A percentile compares a stretch with the other conserved stretches of the same genome.
These are phyloP conservation scores for Trididemnum miniatum DNA, from an alignment of 23 tunicate species.

Conservation along the genomic window DNA sequence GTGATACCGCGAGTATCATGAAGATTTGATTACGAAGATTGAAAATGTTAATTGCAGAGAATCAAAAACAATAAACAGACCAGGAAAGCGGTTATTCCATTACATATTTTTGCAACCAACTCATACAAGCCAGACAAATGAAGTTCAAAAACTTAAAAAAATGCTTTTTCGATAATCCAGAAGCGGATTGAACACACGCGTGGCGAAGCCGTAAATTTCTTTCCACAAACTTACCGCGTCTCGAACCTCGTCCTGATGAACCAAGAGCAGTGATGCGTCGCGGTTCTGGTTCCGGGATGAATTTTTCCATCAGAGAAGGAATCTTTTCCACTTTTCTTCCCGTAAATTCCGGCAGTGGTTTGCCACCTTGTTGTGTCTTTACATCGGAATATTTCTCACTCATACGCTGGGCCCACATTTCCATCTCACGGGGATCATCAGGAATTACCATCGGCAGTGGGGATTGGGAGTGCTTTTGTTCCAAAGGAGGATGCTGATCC, in stretches of 20 bases:
- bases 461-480: slow-evolving; percentile 23
- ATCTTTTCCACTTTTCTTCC: slow-evolving; percentile 14
- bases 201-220: too few relatives aligned
- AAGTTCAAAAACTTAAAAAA: too few relatives aligned
- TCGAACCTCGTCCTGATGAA: neutral
- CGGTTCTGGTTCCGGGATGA: slow-evolving; percentile 22
- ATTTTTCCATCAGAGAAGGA: slow-evolving; percentile 37
- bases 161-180: too few relatives aligned
- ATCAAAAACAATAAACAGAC: too few relatives aligned
- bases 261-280: slow-evolving; percentile 16
- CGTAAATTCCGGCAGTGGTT: neutral
- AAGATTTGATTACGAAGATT: too few relatives aligned
- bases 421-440: slow-evolving; percentile 62
- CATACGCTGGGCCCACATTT: slow-evolving; percentile 71
- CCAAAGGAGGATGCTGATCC: slow-evolving; percentile 9
- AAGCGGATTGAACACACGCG: too few relatives aligned
- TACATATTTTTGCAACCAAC: too few relatives aligned
- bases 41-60: too few relatives aligned
- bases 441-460: slow-evolving; percentile 63
- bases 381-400: slow-evolving; percentile 43
- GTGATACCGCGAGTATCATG: too few relatives aligned
- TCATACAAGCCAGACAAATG: too few relatives aligned
- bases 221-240: too few relatives aligned
- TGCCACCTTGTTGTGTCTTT: neutral
- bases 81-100: too few relatives aligned